Base-by-base conservation (phyloP, 2,888 invertebrate species). In the Onthophagus sagittarius region DNA sequence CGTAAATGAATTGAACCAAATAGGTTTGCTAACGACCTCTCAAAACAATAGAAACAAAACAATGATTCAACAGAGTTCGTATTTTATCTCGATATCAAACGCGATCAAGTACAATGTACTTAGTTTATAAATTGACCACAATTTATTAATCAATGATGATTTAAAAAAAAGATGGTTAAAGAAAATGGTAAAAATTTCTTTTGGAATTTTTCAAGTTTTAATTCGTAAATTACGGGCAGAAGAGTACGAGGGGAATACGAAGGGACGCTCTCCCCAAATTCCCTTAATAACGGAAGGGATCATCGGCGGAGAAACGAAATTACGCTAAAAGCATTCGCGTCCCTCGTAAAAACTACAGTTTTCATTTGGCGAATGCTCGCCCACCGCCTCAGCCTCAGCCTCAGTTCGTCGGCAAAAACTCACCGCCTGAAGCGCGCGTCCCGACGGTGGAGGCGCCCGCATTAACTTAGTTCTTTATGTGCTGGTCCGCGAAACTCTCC, bases 271-370 rank as follows among this genome's bases (percentile, higher is more conserved):
- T 72, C 62, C 63, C 67, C 67, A 62, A 69, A 62, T 72, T 67
- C 69, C 72, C 62, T 72, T 72, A 72, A 72, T 69, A 72, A 72
- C 63, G 72, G 69, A 72, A 67, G 65, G 69, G 69, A 69, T 72
- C 69, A 69, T 72, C 69, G 72, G 72, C 63, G 69, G 73, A 15
- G 70, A 70, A 70, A 73, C 73, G 14, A 63, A 73, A 73, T 73
- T 73, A 73, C 53, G 73, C 53, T 73, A 69, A 73, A 70, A 73
- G 73, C 73, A 32, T 70, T 64, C 64, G 15, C 63, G 64, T 39
- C 73, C 70, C 70, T 64, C 53, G 63, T 73, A 73, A 73, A 73
- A 73, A 73, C 73, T 73, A 70, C 73, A 65, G 64, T 73, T 73
- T 70, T 73, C 73, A 73, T 73, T 70, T 62, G 70, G 70, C 63